Percentiles rank a stretch among this genome's conserved stretches.
Conservation (phyloP, 2,113 vertebrate species). For the Oreochromis tanganicae region DNA sequence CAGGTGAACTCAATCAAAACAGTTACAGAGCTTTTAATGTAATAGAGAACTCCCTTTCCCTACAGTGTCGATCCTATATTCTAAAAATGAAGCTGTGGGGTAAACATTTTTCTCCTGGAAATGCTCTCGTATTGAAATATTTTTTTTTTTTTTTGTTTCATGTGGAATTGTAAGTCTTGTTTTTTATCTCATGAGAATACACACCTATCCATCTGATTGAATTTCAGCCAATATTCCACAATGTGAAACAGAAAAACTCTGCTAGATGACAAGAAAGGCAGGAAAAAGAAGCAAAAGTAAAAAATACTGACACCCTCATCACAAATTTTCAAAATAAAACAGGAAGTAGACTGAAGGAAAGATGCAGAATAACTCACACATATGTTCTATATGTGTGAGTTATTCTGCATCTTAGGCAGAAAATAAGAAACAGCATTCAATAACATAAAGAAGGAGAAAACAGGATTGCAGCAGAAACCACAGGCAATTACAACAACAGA, state of each 20-base stretch:
- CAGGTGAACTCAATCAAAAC: background rate
- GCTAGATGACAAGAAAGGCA: background rate
- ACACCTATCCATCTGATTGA: background rate
- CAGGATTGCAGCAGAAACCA: background rate
- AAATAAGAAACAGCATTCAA: background rate
- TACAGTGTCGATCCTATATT: too few species aligned
- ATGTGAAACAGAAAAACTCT: background rate
- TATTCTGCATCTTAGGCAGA: background rate
- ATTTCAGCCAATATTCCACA: background rate
- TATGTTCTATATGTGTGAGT: background rate
- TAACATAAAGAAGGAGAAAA: background rate
- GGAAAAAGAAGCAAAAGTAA: background rate
- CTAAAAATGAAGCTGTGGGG: background rate
- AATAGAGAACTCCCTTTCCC: background rate
- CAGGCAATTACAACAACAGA: background rate
- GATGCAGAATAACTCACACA: fast-evolving
- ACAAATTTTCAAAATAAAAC: background rate
- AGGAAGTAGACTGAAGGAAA: background rate
- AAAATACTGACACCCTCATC: background rate
- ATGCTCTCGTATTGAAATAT: background rate
- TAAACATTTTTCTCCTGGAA: background rate
- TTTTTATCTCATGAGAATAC: background rate
- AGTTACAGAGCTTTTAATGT: background rate
- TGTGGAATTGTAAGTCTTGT: background rate
- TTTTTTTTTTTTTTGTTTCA: background rate